Conservation (phyloP, 2,113 vertebrate genomes). For the Entelurus aequoreus region DNA sequence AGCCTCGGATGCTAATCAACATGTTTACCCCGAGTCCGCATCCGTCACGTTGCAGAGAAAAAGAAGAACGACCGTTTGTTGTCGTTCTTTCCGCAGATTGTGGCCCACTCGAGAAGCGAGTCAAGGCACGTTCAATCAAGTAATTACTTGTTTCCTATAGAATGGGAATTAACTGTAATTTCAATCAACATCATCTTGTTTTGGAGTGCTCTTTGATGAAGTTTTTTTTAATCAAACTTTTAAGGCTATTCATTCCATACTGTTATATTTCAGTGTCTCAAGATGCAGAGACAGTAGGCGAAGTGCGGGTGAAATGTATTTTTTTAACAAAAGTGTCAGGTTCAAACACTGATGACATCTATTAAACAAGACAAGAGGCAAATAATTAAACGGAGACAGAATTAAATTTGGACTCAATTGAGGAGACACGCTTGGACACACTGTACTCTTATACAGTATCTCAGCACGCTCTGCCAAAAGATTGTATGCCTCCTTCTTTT, state of each 20-base stretch:
- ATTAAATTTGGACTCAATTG: too few species aligned
- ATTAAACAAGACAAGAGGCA: too few species aligned
- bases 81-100: not conserved
- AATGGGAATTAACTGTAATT: not conserved
- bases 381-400: too few species aligned
- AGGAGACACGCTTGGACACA: too few species aligned
- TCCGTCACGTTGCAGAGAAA: not conserved
- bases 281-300: too few species aligned
- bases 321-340: too few species aligned
- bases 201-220: too few species aligned
- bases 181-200: not conserved
- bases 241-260: not conserved
- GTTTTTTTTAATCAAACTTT: not conserved
- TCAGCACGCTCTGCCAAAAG: too few species aligned
- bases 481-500: too few species aligned
- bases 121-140: not conserved
- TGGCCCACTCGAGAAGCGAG: not conserved
- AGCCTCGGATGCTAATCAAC: not conserved
- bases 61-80: not conserved
- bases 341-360: too few species aligned
- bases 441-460: too few species aligned
- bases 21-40: not conserved
- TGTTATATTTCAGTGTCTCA: not conserved
- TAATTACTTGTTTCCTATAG: not conserved
- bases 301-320: too few species aligned